These are phyloP conservation scores for Fistularia commersonii DNA, from an alignment of 2,797 vertebrate species.

Conservation along the genomic window DNA sequence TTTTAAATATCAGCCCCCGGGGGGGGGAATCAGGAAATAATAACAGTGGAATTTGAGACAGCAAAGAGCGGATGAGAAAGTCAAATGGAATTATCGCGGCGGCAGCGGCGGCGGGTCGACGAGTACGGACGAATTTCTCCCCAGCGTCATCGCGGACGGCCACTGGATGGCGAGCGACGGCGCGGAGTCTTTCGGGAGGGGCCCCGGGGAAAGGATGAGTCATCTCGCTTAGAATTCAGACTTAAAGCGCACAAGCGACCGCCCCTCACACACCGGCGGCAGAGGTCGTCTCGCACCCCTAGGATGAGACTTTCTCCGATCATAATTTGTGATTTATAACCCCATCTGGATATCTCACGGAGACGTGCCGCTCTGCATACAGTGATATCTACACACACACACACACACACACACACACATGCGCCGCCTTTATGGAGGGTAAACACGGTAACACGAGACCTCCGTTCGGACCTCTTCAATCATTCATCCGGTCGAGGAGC, in stretches of 20 bases:
- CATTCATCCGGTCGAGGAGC: conserved; percentile 46
- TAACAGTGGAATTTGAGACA: too few species aligned
- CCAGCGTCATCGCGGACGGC: too few species aligned
- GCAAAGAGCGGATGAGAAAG: too few species aligned
- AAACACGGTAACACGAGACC: conserved; percentile 50
- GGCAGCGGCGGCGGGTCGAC: too few species aligned
- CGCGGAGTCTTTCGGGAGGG: conserved; percentile 37
- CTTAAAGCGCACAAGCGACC: conserved; percentile 37
- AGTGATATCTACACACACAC: too few species aligned
- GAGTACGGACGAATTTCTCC: too few species aligned
- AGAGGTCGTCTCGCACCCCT: conserved; percentile 18
- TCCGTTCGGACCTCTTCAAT: conserved; percentile 39
- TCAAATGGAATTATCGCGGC: too few species aligned
- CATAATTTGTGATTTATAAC: conserved; percentile 41
- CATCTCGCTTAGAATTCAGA: conserved; percentile 60
- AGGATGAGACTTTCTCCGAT: conserved; percentile 48
- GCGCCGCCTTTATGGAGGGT: conserved; percentile 18
- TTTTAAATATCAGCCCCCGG: too few species aligned
- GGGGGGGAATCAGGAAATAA: too few species aligned
- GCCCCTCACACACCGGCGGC: conserved; percentile 47
- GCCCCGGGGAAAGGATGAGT: conserved; percentile 60
- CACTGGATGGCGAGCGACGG: too few species aligned
- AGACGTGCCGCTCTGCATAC: neutral
- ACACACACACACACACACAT: too few species aligned
- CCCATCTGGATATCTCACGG: neutral